phyloP scores from a whole-genome alignment of 1,140 invertebrate genomes.

The Drosophila ananassae region DNA sequence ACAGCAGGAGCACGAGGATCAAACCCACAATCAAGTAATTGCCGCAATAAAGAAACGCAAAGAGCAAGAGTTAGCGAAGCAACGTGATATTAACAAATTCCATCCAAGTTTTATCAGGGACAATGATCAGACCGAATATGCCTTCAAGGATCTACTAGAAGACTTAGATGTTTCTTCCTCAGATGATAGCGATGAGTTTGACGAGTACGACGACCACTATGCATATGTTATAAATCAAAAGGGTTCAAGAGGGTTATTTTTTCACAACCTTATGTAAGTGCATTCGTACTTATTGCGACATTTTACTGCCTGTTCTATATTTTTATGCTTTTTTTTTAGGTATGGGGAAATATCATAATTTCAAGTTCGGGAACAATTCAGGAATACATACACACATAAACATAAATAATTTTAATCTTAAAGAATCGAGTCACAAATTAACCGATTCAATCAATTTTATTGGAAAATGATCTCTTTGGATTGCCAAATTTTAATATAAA shows the following conservation, averaged over 20 bases:
- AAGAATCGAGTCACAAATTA: too few relatives aligned
- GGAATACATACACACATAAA: too few relatives aligned
- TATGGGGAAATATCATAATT: too few relatives aligned
- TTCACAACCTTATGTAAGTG: background rate
- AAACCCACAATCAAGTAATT: constrained; percentile 13
- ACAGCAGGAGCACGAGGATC: constrained; percentile 42
- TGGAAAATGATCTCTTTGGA: too few relatives aligned
- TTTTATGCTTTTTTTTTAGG: too few relatives aligned
- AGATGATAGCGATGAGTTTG: background rate
- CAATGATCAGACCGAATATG: background rate
- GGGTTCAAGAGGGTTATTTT: background rate
- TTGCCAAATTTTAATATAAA: too few relatives aligned
- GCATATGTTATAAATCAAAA: background rate
- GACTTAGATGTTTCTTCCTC: background rate
- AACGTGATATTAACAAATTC: constrained; percentile 1
- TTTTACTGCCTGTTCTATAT: background rate
- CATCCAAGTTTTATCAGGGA: background rate
- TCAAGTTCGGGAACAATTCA: too few relatives aligned
- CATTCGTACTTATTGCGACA: background rate
- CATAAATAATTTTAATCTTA: too few relatives aligned
- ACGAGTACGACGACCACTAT: background rate
- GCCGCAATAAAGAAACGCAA: constrained; percentile 27
- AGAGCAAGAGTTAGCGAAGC: constrained; percentile 1
- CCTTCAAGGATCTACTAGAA: background rate
- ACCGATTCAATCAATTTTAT: background rate